Conservation (phyloP, 2,888 invertebrate species). For the Sepioteuthis lessoniana region DNA sequence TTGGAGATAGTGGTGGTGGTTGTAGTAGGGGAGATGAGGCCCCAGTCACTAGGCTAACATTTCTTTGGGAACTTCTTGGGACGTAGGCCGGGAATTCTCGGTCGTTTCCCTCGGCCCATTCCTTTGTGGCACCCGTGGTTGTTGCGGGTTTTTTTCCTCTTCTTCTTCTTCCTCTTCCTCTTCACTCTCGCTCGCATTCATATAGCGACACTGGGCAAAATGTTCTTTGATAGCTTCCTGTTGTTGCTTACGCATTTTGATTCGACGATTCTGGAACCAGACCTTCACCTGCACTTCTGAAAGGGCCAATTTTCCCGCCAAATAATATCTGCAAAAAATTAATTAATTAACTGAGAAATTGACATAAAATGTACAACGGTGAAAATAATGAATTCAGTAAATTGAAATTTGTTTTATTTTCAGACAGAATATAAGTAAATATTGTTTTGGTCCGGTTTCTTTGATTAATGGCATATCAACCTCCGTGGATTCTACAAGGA, state of each 20-base stretch:
- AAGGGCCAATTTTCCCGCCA: constrained; percentile 89
- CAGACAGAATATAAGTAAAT: too few relatives aligned
- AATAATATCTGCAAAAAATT: constrained; percentile 81
- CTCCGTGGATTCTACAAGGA: too few relatives aligned
- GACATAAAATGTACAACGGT: too few relatives aligned
- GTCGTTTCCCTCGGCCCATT: background rate
- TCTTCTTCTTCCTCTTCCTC: background rate
- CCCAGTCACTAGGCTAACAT: background rate
- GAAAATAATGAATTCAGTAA: too few relatives aligned
- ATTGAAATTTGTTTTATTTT: too few relatives aligned
- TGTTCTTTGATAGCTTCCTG: constrained; percentile 76
- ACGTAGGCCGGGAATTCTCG: background rate
- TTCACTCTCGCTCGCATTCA: background rate
- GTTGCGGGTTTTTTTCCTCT: background rate
- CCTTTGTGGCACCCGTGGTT: background rate
- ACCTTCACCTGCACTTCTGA: constrained; percentile 88
- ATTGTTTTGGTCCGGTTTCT: too few relatives aligned
- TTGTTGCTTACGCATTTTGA: constrained; percentile 95
- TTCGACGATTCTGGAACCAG: constrained; percentile 79
- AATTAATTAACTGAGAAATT: too few relatives aligned
- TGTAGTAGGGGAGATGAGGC: background rate
- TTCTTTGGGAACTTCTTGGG: background rate
- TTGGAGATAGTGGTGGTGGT: too few relatives aligned
- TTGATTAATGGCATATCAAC: too few relatives aligned
- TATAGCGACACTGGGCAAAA: background rate